phyloP scores from a whole-genome alignment of 2,797 vertebrate species.

The Molossus alvarezi region DNA sequence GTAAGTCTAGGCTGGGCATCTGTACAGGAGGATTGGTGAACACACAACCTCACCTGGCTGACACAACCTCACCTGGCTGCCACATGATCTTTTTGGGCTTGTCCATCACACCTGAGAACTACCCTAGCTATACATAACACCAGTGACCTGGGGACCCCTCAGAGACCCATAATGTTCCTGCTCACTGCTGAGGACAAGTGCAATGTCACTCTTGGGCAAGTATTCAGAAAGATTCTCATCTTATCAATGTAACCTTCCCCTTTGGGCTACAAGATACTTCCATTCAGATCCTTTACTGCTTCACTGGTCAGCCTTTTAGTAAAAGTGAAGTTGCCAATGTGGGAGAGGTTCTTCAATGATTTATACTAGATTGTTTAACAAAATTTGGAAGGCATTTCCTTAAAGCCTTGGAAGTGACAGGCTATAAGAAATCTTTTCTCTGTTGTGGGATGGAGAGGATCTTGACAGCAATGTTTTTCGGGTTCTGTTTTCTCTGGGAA shows the following conservation, averaged over 20 bases:
- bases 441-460: neutral
- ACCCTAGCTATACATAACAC: neutral
- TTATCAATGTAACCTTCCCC: neutral
- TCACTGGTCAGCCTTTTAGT: neutral
- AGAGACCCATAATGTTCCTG: neutral
- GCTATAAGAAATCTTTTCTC: neutral
- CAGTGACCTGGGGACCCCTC: neutral
- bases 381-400: too few species aligned
- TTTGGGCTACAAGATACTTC: neutral
- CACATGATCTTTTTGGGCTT: neutral
- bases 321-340: neutral
- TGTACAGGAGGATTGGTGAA: neutral
- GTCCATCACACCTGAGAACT: neutral
- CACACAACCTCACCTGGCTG: neutral
- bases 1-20: neutral
- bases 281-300: neutral
- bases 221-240: neutral
- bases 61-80: neutral
- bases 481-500: too few species aligned
- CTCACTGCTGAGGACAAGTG: neutral
- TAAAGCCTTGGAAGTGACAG: neutral
- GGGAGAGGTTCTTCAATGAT: neutral
- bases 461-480: too few species aligned
- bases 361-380: neutral
- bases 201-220: neutral